Percentiles rank a stretch among this genome's conserved stretches.
Evolutionary conservation across 2,888 invertebrate genomes (phyloP).

Genomic region (Tridacna gigas): DNA sequence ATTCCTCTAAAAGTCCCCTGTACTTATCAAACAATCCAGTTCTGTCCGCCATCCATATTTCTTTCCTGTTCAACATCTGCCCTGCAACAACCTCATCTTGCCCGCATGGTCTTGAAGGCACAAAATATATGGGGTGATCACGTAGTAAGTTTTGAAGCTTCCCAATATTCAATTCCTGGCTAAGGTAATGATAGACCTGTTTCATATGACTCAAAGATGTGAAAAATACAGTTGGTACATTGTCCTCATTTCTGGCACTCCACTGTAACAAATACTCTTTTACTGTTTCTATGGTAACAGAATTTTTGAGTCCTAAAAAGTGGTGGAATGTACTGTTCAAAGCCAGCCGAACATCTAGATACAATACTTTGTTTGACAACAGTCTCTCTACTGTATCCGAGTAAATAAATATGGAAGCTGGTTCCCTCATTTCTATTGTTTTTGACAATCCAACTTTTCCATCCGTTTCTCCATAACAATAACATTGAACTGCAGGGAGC

Average conservation of each 20-base stretch:
- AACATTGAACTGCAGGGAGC: conserved; percentile 74
- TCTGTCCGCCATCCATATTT: conserved; percentile 81
- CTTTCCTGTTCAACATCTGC: conserved; percentile 71
- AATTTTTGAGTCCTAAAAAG: conserved; percentile 73
- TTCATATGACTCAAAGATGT: conserved; percentile 77
- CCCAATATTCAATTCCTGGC: conserved; percentile 70
- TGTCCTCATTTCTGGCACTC: conserved; percentile 68
- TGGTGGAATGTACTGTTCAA: conserved; percentile 71
- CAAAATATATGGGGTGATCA: conserved; percentile 78
- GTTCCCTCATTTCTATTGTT: conserved; percentile 48
- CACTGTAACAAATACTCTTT: conserved; percentile 73
- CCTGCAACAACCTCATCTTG: conserved; percentile 60
- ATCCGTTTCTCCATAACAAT: conserved; percentile 35
- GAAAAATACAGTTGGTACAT: conserved; percentile 69
- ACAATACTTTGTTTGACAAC: conserved; percentile 77
- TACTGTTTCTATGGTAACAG: conserved; percentile 69
- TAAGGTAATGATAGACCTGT: conserved; percentile 76
- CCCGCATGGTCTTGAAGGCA: conserved; percentile 55
- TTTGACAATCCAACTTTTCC: conserved; percentile 19
- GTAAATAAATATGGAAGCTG: conserved; percentile 60
- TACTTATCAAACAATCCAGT: conserved; percentile 79
- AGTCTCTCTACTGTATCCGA: conserved; percentile 65
- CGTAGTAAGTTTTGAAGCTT: conserved; percentile 76
- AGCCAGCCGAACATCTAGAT: conserved; percentile 65
- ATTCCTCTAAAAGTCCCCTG: conserved; percentile 64